Evolutionary conservation across 2,888 invertebrate species (phyloP).

Genomic region (Acanthococcus lagerstroemiae): DNA sequence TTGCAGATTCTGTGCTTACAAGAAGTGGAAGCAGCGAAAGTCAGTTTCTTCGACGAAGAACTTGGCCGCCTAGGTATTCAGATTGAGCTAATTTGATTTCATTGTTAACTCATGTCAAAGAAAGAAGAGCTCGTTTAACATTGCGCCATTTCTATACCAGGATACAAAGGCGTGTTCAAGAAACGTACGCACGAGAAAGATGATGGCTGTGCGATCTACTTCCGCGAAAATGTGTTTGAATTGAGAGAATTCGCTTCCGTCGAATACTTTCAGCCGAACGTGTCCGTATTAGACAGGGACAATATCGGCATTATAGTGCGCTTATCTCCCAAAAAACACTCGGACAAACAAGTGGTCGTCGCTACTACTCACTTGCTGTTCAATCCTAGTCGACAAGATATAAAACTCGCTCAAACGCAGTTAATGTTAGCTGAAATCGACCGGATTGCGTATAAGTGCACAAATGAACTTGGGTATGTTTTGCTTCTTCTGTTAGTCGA

Average conservation of each 20-base stretch:
- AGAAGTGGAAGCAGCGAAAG: conserved; percentile 76
- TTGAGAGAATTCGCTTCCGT: conserved; percentile 57
- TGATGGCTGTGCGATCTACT: conserved; percentile 90
- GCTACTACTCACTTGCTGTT: conserved; percentile 91
- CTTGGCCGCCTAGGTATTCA: conserved; percentile 42
- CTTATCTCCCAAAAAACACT: conserved; percentile 49
- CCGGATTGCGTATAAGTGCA: conserved; percentile 52
- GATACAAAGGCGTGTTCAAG: conserved; percentile 68
- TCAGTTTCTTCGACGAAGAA: conserved; percentile 49
- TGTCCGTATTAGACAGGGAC: conserved; percentile 54
- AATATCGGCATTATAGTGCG: conserved; percentile 78
- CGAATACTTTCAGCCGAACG: conserved; percentile 49
- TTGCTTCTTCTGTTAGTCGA: background rate
- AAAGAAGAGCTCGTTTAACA: background rate
- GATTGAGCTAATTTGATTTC: no score
- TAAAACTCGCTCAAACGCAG: conserved; percentile 79
- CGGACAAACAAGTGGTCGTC: conserved; percentile 51
- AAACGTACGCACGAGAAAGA: conserved; percentile 65
- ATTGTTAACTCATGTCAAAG: background rate
- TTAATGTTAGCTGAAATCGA: conserved; percentile 76
- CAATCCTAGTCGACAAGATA: conserved; percentile 80
- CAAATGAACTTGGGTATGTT: background rate
- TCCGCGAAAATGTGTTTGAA: conserved; percentile 55
- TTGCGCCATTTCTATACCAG: conserved; percentile 41
- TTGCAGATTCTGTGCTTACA: conserved; percentile 74